Evolutionary conservation across 2,888 invertebrate genomes (phyloP), one percentile per base, ranked within the genome.

Genomic region (Coremacera marginata): DNA sequence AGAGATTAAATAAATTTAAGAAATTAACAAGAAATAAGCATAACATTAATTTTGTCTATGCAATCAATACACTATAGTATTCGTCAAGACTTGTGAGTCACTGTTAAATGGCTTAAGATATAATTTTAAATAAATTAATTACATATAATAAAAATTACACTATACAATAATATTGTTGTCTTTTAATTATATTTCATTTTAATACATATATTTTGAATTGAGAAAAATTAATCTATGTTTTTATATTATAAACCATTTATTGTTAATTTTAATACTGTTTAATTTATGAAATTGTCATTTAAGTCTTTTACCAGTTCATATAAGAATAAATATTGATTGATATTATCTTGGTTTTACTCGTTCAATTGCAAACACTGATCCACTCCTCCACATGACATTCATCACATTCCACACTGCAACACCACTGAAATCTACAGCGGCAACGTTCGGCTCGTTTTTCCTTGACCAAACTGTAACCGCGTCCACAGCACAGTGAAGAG

Each of bases 391-490:
- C 92, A 65, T 93, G 93, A 89, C 98, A 98, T 85, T 94, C 94
- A 84, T 96, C 93, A 88, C 98, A 98, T 87, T 95, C 94, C 27
- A 98, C 98, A 80, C 93, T 91, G 90, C 98, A 98, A 91, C 98
- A 98, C 97, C 98, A 98, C 84, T 95, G 94, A 90, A 98, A 98
- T 83, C 94, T 94, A 90, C 98, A 98, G 87, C 94, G 93, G 88
- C 98, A 98, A 37, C 95, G 92, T 85, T 96, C 95, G 74, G 93
- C 92, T 81, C 94, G 93, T 70, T 93, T 92, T 86, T 94, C 94
- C 81, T 94, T 92, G 78, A 96, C 92, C 80, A 95, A 93, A 85
- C 94, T 95, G 90, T 95, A 95, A 0, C 97, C 96, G 83, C 97
- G 91, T 0, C 97, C 97, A 88, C 97, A 98, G 90, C 98, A 98